Conservation (phyloP, 92 coral and sea anemone species). For the Isaurus tuberculatus region DNA sequence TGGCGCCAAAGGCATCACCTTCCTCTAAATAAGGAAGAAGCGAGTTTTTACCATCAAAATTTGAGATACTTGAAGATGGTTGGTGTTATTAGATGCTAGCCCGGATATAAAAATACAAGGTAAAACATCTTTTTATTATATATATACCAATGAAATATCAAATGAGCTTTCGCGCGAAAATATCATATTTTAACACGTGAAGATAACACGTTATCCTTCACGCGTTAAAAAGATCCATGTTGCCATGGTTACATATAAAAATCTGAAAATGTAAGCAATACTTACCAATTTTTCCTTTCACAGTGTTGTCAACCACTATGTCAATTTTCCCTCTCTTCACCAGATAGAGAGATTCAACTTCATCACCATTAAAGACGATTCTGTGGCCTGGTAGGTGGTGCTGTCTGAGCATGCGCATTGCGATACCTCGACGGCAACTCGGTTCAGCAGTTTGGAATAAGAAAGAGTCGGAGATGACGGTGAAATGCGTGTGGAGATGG, state of each 20-base stretch:
- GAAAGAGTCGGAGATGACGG: conserved; percentile 88
- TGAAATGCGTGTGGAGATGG: conserved; percentile 91
- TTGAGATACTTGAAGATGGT: too few relatives aligned
- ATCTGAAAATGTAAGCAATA: too few relatives aligned
- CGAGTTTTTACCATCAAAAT: too few relatives aligned
- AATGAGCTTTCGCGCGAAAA: too few relatives aligned
- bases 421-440: conserved; percentile 79
- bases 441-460: conserved; percentile 75
- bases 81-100: too few relatives aligned
- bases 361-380: conserved; percentile 88
- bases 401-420: conserved; percentile 91
- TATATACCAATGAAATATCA: too few relatives aligned
- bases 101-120: too few relatives aligned
- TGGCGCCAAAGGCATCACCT: conserved; percentile 95
- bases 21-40: conserved; percentile 65
- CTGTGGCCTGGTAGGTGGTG: conserved; percentile 93
- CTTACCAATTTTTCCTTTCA: conserved; percentile 84
- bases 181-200: too few relatives aligned
- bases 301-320: conserved; percentile 64
- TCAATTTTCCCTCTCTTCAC: conserved; percentile 92
- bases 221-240: too few relatives aligned
- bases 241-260: too few relatives aligned
- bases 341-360: conserved; percentile 83
- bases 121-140: too few relatives aligned
- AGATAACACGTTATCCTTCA: too few relatives aligned